phyloP scores from a whole-genome alignment of 1,140 invertebrate genomes.

The Saxidomus purpurata region DNA sequence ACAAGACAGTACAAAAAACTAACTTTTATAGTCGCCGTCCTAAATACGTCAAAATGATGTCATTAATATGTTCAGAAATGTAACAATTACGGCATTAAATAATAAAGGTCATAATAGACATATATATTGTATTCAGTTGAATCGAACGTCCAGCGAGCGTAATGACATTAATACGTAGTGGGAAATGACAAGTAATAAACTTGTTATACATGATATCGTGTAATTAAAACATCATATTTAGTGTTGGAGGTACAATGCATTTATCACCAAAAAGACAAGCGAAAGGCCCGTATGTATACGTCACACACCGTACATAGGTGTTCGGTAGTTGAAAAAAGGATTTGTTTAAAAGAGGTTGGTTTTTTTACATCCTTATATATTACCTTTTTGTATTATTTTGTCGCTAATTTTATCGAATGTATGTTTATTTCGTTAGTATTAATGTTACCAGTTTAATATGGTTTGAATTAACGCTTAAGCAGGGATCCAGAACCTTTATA shows the following conservation, averaged over 20 bases:
- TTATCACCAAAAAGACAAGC: conserved; percentile 25
- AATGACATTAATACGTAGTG: not conserved
- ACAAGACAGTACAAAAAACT: no score
- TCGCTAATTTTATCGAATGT: no score
- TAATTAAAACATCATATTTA: conserved; percentile 36
- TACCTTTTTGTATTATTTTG: no score
- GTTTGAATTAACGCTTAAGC: no score
- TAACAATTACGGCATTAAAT: not conserved
- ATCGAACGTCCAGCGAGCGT: not conserved
- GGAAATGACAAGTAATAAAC: conserved; percentile 1
- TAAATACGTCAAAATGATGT: not conserved
- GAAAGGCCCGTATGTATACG: conserved; percentile 24
- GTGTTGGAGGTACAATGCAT: conserved; percentile 1
- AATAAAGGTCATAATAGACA: not conserved
- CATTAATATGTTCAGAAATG: not conserved
- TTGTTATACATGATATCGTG: conserved; percentile 1
- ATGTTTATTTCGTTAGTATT: no score
- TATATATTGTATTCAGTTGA: not conserved
- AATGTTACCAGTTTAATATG: no score
- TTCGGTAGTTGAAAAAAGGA: conserved; percentile 10
- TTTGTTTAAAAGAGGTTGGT: conserved; percentile 1
- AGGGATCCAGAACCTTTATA: no score
- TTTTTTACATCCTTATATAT: not conserved
- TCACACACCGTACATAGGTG: not conserved
- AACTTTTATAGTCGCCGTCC: not conserved